Conservation (phyloP, 1,140 invertebrate species). For the Lordiphosa clarofinis region DNA sequence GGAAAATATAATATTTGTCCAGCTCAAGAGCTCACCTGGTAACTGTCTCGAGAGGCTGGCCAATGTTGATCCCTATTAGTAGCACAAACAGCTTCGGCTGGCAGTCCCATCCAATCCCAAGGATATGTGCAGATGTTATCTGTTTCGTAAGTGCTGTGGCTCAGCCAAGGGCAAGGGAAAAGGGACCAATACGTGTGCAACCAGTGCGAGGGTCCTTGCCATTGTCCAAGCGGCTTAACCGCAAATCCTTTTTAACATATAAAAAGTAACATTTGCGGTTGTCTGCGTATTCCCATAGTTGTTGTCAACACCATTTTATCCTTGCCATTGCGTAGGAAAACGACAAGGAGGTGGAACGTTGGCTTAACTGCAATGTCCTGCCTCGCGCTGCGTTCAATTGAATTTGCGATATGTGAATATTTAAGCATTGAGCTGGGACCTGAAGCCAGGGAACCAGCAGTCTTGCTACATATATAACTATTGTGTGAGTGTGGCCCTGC, state of each 20-base stretch:
- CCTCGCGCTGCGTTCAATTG: constrained; percentile 68
- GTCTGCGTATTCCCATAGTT: constrained; percentile 67
- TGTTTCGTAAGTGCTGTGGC: constrained; percentile 31
- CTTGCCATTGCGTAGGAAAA: constrained; percentile 55
- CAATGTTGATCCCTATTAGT: constrained; percentile 76
- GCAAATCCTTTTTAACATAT: constrained; percentile 78
- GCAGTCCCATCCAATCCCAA: constrained; percentile 37
- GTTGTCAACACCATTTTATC: constrained; percentile 77
- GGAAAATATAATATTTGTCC: constrained; percentile 25
- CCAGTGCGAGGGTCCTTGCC: constrained; percentile 52
- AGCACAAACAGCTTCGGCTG: constrained; percentile 52
- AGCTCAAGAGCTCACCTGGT: constrained; percentile 42
- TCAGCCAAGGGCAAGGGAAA: background rate
- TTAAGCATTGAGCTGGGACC: constrained; percentile 73
- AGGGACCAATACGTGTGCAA: constrained; percentile 32
- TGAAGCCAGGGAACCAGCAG: constrained; percentile 3
- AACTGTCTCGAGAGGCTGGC: constrained; percentile 66
- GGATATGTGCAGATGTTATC: constrained; percentile 73
- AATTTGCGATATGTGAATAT: constrained; percentile 78
- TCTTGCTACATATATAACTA: constrained; percentile 56
- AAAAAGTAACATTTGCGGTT: constrained; percentile 69
- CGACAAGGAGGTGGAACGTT: constrained; percentile 24
- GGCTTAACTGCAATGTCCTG: constrained; percentile 59
- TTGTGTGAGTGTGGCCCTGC: constrained; percentile 45
- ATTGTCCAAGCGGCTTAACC: constrained; percentile 74